Evolutionary conservation across 2,888 invertebrate genomes (phyloP), one percentile per base, ranked within the genome.

Genomic region (Margaritifera margaritifera): DNA sequence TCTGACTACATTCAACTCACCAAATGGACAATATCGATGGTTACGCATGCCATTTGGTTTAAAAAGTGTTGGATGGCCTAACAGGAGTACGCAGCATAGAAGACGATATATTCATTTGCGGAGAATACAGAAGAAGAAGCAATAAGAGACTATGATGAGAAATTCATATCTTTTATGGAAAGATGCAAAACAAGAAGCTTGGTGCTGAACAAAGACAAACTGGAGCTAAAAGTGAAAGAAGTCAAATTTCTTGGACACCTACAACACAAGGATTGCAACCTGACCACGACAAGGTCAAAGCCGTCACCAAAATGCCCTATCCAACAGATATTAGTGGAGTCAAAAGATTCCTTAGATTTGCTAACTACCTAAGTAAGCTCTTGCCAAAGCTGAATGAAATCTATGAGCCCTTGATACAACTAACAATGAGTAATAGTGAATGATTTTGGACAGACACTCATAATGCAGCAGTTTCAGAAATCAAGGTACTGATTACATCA

Each of bases 1-100:
- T 27, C 65, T 81, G 24, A 80, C 79, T n/a, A 80, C 80, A 11
- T 80, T 80, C 61, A 62, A 69, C 27, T 77, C 76, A 3, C 76
- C 74, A 20, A 75, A 64, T 66, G 80, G 79, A 50, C n/a, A 79
- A 24, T 78, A 74, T 57, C 54, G 78, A 25, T 80, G 78, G 77
- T 53, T 68, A 18, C 25, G 77, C 6, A 63, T 81, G 66, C 80
- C 80, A 1, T 80, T 80, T 69, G 80, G 77, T 0, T 71, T 79
- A 31, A 67, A 62, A 75, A 50, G 75, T 66, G 6, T 58, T 82
- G 3, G 77, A 77, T 61, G 77, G 78, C 3, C 64, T 80, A 22
- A 64, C 42, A 54, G 77, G 79, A 24, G 71, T 79, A 2, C 66
- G n/a, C 8, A 61, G 64, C 27, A 73, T 80, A 6, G 71, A 75